These are phyloP conservation scores for Pachymerium ferrugineum DNA, from an alignment of 2,888 invertebrate species.

Conservation along the genomic window DNA sequence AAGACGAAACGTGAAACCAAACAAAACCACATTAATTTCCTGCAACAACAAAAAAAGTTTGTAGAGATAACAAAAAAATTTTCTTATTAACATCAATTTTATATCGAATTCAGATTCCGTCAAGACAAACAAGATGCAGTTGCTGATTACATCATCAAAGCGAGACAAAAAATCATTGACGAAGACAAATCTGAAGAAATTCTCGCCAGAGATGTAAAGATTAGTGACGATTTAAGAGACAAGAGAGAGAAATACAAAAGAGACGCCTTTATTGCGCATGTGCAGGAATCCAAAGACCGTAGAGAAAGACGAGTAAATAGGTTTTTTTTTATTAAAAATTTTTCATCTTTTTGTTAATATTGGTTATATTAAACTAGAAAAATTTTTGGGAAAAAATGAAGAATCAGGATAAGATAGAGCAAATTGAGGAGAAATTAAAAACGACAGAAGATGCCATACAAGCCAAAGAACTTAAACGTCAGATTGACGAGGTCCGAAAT, in stretches of 20 bases:
- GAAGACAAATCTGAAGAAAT: background rate
- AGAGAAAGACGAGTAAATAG: background rate
- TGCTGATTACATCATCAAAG: background rate
- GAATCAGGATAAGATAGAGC: background rate
- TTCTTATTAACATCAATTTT: background rate
- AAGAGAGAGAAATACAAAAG: background rate
- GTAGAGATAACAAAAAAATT: background rate
- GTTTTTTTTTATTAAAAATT: too few relatives aligned
- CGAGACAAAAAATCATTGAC: background rate
- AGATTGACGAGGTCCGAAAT: background rate
- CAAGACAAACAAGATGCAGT: background rate
- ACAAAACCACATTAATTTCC: background rate
- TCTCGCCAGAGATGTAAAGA: background rate
- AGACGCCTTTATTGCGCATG: background rate
- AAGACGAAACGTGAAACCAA: background rate
- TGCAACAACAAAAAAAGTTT: background rate
- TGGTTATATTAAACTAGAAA: background rate
- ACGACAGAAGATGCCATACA: background rate
- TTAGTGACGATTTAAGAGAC: background rate
- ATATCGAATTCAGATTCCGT: background rate
- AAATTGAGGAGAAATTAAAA: background rate
- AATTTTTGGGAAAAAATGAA: background rate
- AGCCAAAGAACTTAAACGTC: background rate
- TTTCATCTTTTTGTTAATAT: too few relatives aligned
- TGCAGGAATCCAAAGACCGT: background rate